These are phyloP conservation scores for Falco cherrug DNA, from an alignment of 2,797 vertebrate species.

Conservation along the genomic window DNA sequence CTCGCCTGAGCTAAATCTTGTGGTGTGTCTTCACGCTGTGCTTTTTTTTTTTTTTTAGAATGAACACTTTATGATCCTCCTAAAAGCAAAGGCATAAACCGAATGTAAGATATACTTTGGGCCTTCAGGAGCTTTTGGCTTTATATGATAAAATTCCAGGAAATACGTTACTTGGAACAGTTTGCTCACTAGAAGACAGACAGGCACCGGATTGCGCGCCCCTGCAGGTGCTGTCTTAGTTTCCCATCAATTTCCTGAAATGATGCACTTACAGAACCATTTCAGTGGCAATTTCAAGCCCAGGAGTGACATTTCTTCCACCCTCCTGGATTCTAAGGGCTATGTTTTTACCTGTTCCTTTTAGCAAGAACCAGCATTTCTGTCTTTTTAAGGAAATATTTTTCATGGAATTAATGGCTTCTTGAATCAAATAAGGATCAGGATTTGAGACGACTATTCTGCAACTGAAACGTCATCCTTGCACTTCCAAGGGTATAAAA, in stretches of 20 bases:
- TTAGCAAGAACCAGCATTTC: background rate
- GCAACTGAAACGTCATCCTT: background rate
- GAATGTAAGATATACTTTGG: background rate
- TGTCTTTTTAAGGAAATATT: background rate
- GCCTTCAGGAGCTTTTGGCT: conserved; percentile 1
- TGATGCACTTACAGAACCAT: background rate
- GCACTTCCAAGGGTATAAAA: background rate
- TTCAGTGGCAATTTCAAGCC: background rate
- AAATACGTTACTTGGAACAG: conserved; percentile 1
- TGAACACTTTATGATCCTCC: background rate
- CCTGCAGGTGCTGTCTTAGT: background rate
- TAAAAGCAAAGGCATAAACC: conserved; percentile 12
- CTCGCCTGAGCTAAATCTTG: background rate
- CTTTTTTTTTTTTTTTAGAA: background rate
- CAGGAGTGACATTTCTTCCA: background rate
- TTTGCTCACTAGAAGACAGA: background rate
- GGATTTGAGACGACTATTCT: background rate
- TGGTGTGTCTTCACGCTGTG: background rate
- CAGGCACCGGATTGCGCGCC: background rate
- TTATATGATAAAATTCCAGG: conserved; percentile 23
- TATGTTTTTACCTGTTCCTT: background rate
- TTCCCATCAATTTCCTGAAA: background rate
- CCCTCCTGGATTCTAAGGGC: background rate
- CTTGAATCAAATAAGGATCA: background rate
- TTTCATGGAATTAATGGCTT: background rate